phyloP scores from a whole-genome alignment of 2,797 vertebrate species.

The Meriones psammophilus region DNA sequence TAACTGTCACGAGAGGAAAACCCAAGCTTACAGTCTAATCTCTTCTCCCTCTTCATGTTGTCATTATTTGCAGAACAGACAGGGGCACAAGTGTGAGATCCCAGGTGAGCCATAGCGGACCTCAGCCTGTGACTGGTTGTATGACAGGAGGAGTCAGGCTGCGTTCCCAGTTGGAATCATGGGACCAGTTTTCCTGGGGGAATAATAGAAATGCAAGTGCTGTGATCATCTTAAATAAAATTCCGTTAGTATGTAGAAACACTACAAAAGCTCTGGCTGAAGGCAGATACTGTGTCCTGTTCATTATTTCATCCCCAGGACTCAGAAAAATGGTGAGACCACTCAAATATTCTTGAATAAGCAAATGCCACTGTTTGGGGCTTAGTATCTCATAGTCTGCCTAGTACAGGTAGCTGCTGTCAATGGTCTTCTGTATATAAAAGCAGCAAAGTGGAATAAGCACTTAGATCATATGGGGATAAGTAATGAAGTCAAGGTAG shows the following conservation, averaged over 20 bases:
- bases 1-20: background rate
- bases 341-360: background rate
- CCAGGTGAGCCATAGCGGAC: background rate
- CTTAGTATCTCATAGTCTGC: background rate
- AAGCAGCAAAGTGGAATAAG: background rate
- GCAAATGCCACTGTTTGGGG: background rate
- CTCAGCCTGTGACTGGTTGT: rapidly evolving
- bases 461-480: background rate
- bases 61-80: background rate
- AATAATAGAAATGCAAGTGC: background rate
- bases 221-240: background rate
- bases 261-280: background rate
- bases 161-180: too few relatives aligned
- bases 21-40: background rate
- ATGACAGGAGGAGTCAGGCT: background rate
- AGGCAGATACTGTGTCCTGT: background rate
- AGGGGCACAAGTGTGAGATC: background rate
- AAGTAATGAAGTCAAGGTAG: background rate
- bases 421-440: background rate
- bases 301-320: background rate
- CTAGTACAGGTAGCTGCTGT: background rate
- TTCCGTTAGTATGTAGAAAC: rapidly evolving
- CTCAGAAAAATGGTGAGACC: background rate
- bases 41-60: background rate
- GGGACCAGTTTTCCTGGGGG: background rate